phyloP scores from a whole-genome alignment of 2,888 invertebrate species.

The Meteorus colon region DNA sequence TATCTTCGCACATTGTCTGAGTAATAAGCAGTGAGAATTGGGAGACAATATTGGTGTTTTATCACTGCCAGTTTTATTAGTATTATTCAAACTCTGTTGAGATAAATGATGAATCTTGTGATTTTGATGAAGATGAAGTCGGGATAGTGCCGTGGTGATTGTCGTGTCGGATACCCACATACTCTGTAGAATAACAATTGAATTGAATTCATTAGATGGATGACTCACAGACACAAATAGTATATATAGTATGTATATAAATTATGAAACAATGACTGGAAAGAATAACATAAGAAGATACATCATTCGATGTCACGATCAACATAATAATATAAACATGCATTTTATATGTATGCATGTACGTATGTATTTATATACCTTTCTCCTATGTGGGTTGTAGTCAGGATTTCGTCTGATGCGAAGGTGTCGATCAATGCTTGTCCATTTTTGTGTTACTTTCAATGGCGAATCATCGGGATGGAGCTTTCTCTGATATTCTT shows the following conservation, averaged over 20 bases:
- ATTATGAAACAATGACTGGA: slow-evolving; percentile 14
- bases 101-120: slow-evolving; percentile 70
- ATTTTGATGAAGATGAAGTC: slow-evolving; percentile 69
- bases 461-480: slow-evolving; percentile 91
- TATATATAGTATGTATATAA: slow-evolving; percentile 15
- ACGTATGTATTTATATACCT: slow-evolving; percentile 56
- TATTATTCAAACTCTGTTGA: slow-evolving; percentile 62
- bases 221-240: slow-evolving; percentile 27
- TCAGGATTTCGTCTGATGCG: slow-evolving; percentile 88
- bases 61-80: slow-evolving; percentile 4
- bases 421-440: slow-evolving; percentile 84
- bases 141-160: slow-evolving; percentile 70
- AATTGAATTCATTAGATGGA: slow-evolving; percentile 39
- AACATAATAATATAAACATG: not conserved
- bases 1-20: slow-evolving; percentile 56
- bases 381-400: slow-evolving; percentile 77
- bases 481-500: slow-evolving; percentile 90
- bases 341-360: not conserved
- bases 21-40: slow-evolving; percentile 54
- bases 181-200: slow-evolving; percentile 69
- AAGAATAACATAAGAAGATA: not conserved
- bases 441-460: slow-evolving; percentile 82
- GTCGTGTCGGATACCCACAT: slow-evolving; percentile 77
- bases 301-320: slow-evolving; percentile 16
- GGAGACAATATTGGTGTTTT: slow-evolving; percentile 39